These are phyloP conservation scores for Cololabis saira DNA, from an alignment of 2,113 vertebrate species.

Conservation along the genomic window DNA sequence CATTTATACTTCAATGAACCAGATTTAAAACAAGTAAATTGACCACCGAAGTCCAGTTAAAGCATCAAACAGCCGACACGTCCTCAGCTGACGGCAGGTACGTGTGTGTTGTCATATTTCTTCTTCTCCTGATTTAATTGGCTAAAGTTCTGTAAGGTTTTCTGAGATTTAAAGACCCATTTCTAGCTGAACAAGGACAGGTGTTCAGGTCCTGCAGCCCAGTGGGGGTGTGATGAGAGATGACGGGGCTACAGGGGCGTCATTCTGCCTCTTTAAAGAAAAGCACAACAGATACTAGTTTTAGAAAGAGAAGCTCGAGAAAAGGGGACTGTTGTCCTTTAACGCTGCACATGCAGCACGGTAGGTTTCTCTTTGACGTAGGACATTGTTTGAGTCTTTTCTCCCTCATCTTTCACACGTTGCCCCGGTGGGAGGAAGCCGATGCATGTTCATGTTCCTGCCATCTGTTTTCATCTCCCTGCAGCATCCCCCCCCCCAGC, in stretches of 20 bases:
- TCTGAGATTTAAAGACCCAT: neutral
- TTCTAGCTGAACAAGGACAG: constrained; percentile 48
- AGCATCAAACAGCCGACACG: too few species aligned
- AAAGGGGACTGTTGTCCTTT: neutral
- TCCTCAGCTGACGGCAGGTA: too few species aligned
- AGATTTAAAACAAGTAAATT: too few species aligned
- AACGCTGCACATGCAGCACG: neutral
- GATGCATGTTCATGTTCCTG: constrained; percentile 18
- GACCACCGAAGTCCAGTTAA: too few species aligned
- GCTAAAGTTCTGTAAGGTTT: too few species aligned
- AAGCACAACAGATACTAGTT: neutral
- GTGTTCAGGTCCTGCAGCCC: constrained; percentile 44
- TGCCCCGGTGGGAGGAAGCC: constrained; percentile 21
- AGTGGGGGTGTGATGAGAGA: constrained; percentile 48
- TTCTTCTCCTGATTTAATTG: too few species aligned
- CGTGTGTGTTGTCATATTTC: too few species aligned
- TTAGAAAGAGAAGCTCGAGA: neutral
- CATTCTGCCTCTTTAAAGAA: constrained; percentile 35
- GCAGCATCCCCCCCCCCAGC: constrained; percentile 28
- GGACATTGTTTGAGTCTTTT: neutral
- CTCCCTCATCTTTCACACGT: constrained; percentile 6
- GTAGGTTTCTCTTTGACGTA: neutral
- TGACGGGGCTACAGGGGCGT: neutral
- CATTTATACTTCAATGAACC: too few species aligned
- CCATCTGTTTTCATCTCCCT: constrained; percentile 56